A percentile compares a stretch with the other conserved stretches of the same genome.
Evolutionary conservation across 2,888 invertebrate genomes (phyloP).

Genomic region (Oscheius sp.): DNA sequence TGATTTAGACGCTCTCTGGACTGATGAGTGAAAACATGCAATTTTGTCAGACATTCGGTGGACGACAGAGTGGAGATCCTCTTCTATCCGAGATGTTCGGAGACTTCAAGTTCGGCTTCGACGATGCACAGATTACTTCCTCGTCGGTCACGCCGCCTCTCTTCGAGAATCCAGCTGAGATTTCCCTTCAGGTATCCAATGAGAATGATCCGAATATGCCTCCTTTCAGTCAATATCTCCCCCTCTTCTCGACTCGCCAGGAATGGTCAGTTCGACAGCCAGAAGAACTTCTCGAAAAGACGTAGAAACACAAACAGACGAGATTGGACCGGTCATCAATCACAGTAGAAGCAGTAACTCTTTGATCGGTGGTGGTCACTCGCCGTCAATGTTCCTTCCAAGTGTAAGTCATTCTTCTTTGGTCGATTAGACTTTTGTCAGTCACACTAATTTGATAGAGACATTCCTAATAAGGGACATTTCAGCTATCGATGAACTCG

Average conservation of each 20-base stretch:
- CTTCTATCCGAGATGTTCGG: constrained; percentile 72
- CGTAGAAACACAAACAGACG: constrained; percentile 51
- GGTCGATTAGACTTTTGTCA: neutral
- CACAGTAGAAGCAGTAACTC: constrained; percentile 44
- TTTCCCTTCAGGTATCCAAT: constrained; percentile 54
- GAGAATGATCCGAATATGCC: neutral
- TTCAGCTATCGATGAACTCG: constrained; percentile 40
- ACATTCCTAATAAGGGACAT: neutral
- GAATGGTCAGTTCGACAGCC: constrained; percentile 34
- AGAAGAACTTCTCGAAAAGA: constrained; percentile 31
- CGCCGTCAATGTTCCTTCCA: constrained; percentile 43
- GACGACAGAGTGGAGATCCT: constrained; percentile 62
- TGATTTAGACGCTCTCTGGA: constrained; percentile 68
- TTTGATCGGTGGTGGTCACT: constrained; percentile 47
- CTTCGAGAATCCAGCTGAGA: constrained; percentile 71
- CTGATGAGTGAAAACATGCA: constrained; percentile 73
- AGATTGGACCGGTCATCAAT: constrained; percentile 25
- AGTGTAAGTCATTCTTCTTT: constrained; percentile 12
- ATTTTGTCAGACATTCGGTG: constrained; percentile 68
- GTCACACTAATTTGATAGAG: neutral
- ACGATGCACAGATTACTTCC: constrained; percentile 53
- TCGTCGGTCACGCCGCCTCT: constrained; percentile 62
- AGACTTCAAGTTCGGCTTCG: constrained; percentile 50
- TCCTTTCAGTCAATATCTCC: constrained; percentile 39
- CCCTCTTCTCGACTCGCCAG: constrained; percentile 31